Evolutionary conservation across 2,888 invertebrate species (phyloP).

Genomic region (Gastracanthus pulcherrimus): DNA sequence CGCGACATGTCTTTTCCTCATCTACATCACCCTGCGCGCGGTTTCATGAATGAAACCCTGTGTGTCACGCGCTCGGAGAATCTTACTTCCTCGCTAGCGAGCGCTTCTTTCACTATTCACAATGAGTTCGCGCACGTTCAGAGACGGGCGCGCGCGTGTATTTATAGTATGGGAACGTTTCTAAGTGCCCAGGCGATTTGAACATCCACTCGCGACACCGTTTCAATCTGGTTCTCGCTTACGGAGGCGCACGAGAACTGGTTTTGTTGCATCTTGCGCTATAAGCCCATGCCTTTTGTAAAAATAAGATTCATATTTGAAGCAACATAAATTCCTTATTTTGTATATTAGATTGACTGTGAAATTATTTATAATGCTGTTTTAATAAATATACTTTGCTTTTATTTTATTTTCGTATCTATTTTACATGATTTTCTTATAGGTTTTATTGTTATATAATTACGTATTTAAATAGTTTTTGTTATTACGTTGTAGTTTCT

Average conservation of each 20-base stretch:
- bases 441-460: no score
- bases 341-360: no score
- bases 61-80: not conserved
- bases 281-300: not conserved
- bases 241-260: not conserved
- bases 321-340: no score
- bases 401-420: no score
- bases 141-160: not conserved
- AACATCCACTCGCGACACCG: slow-evolving; percentile 44
- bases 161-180: slow-evolving; percentile 38
- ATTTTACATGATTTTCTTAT: no score
- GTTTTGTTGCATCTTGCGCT: not conserved
- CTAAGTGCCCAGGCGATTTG: slow-evolving; percentile 27
- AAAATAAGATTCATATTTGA: slow-evolving; percentile 11
- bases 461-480: no score
- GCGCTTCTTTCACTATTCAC: slow-evolving; percentile 8
- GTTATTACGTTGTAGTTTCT: no score
- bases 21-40: not conserved
- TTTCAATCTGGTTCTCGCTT: slow-evolving; percentile 27
- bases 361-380: no score
- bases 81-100: not conserved
- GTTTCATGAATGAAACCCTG: slow-evolving; percentile 14
- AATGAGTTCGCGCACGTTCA: not conserved
- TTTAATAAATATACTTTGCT: no score
- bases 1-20: not conserved